Evolutionary conservation across 2,888 invertebrate genomes (phyloP).

Genomic region (Scotopteryx bipunctaria): DNA sequence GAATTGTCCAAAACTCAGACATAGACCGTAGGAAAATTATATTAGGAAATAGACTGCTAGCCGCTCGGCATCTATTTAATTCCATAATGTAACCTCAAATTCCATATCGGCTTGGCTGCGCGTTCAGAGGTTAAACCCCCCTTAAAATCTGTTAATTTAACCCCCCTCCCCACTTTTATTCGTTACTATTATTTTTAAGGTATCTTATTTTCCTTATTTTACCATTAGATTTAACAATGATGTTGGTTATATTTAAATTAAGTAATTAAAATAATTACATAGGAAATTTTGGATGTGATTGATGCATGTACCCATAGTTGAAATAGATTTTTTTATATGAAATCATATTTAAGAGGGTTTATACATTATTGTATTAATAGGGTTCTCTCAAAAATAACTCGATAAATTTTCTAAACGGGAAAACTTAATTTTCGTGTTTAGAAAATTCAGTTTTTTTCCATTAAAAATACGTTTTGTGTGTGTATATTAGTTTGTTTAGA

Average conservation of each 20-base stretch:
- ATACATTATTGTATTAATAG: conserved; percentile 12
- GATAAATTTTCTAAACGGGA: conserved; percentile 9
- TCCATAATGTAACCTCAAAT: conserved; percentile 32
- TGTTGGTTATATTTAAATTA: conserved; percentile 65
- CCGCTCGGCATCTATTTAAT: conserved; percentile 44
- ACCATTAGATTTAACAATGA: conserved; percentile 75
- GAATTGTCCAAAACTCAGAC: conserved; percentile 31
- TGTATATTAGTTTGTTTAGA: conserved; percentile 78
- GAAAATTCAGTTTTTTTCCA: conserved; percentile 58
- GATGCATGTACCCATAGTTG: conserved; percentile 22
- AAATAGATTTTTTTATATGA: conserved; percentile 21
- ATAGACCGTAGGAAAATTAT: conserved; percentile 26
- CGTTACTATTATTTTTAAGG: conserved; percentile 79
- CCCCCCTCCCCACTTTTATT: conserved; percentile 64
- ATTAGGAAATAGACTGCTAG: conserved; percentile 49
- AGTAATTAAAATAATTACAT: conserved; percentile 36
- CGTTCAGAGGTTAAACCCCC: conserved; percentile 2
- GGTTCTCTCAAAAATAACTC: background rate
- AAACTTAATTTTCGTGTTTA: conserved; percentile 24
- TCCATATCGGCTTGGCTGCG: conserved; percentile 11
- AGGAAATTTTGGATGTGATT: conserved; percentile 31
- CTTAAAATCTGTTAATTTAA: conserved; percentile 47
- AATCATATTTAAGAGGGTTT: conserved; percentile 12
- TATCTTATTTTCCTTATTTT: conserved; percentile 61
- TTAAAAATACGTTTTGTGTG: conserved; percentile 59